These are phyloP conservation scores for Lasioglossum baleicum DNA, from an alignment of 1,140 invertebrate genomes.

Conservation along the genomic window DNA sequence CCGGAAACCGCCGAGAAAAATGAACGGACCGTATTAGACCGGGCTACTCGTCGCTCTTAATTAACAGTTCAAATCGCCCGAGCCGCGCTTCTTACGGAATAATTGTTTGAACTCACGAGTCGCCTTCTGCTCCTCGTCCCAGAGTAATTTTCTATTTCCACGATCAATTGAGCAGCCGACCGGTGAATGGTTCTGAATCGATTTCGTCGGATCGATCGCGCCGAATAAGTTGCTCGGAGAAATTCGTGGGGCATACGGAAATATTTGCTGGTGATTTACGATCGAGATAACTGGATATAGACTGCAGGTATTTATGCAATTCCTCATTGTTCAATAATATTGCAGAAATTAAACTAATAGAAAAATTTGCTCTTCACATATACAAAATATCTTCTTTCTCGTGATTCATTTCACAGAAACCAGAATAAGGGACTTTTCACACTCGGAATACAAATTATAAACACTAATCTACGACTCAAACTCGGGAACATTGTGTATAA, in stretches of 20 bases:
- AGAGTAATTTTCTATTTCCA: slow-evolving; percentile 16
- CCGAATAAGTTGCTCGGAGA: background rate
- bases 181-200: background rate
- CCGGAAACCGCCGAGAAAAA: slow-evolving; percentile 20
- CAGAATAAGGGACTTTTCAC: too few relatives aligned
- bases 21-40: slow-evolving; percentile 1
- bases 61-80: slow-evolving; percentile 28
- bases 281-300: too few relatives aligned
- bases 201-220: slow-evolving; percentile 1
- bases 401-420: too few relatives aligned
- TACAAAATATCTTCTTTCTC: too few relatives aligned
- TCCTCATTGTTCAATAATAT: too few relatives aligned
- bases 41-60: slow-evolving; percentile 18
- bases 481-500: too few relatives aligned
- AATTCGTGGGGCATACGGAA: background rate
- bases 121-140: slow-evolving; percentile 7
- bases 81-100: background rate
- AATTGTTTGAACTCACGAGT: slow-evolving; percentile 19
- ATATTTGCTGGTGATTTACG: too few relatives aligned
- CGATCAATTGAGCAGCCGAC: slow-evolving; percentile 22
- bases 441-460: too few relatives aligned
- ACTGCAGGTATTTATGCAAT: too few relatives aligned
- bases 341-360: too few relatives aligned
- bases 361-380: too few relatives aligned
- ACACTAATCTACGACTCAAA: too few relatives aligned